Evolutionary conservation across 2,888 invertebrate genomes (phyloP), one percentile per base, ranked within the genome.

Genomic region (Coleophora deauratella): DNA sequence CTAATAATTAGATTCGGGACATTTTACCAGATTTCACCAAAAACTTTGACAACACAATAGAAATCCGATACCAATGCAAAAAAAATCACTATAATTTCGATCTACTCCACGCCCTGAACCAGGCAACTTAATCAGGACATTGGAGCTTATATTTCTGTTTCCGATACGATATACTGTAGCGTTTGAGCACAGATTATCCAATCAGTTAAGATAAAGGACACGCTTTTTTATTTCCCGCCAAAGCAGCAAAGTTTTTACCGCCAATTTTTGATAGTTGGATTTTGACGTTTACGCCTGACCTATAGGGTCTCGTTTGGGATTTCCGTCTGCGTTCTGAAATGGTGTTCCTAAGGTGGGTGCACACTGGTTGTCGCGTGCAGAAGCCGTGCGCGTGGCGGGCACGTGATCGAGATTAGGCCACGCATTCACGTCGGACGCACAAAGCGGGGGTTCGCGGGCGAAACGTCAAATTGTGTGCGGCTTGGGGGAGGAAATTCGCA

Each of bases 151-250:
- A 74, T 76, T 81, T 81, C 81, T 78, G 81, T 80, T 84, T 84
- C 81, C 84, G 84, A 84, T 84, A 82, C 79, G 73, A 66, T 72
- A 78, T 76, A 73, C 72, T 75, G 75, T 80, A 76, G 60, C 81
- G 66, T 82, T 84, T 82, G 82, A 84, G 71, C 70, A 81, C 77
- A 84, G 84, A 85, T 85, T 85, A 85, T 81, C 84, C 84, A 85
- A 85, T 85, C 85, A 84, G 85, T 81, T 81, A 84, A 82, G 84
- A 84, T 84, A 85, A 82, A 80, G 73, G 77, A 77, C 78, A 81
- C 80, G 80, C 78, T 82, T 84, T 81, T 82, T 84, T 71, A 59
- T 45, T 48, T 35, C 10, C 7, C 44, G 45, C 51, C 55, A 64
- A 62, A 59, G 58, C 50, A 12, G 40, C 44, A 49, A 59, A 50